phyloP scores from a whole-genome alignment of 2,797 vertebrate genomes.

The Argya squamiceps region DNA sequence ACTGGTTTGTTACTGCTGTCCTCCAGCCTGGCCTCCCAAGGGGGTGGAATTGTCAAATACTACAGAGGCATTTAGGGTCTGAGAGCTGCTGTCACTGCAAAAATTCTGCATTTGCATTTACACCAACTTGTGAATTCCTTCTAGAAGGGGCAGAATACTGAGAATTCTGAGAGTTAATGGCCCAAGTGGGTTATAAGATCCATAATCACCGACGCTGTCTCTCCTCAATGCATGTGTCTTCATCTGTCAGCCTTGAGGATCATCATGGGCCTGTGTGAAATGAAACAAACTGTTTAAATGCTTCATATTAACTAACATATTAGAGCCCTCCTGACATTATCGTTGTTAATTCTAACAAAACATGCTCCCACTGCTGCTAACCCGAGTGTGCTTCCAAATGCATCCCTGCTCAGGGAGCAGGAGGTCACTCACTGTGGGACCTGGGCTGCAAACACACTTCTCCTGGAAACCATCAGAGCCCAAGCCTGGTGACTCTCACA shows the following conservation, averaged over 20 bases:
- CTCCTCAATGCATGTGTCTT: not conserved
- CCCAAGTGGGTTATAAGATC: not conserved
- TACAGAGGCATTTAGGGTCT: not conserved
- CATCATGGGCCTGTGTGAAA: not conserved
- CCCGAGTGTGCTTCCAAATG: not conserved
- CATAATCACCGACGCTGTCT: not conserved
- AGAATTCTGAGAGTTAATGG: not conserved
- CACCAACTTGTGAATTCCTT: not conserved
- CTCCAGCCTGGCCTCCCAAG: not conserved
- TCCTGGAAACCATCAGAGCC: not conserved
- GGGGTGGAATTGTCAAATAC: not conserved
- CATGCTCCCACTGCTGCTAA: not conserved
- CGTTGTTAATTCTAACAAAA: not conserved
- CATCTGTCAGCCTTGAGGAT: conserved; percentile 16
- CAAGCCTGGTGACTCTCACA: not conserved
- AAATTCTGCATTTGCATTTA: not conserved
- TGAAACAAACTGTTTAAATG: not conserved
- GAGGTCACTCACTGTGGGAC: not conserved
- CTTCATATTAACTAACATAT: not conserved
- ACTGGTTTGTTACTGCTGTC: not conserved
- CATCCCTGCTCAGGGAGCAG: not conserved
- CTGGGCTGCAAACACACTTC: not conserved
- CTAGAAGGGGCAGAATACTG: not conserved
- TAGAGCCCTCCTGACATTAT: not conserved
- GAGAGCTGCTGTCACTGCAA: not conserved